Percentiles rank a stretch among this genome's conserved stretches.
These are phyloP conservation scores for Bolborhynchus lineola DNA, from an alignment of 2,113 vertebrate species.

Conservation along the genomic window DNA sequence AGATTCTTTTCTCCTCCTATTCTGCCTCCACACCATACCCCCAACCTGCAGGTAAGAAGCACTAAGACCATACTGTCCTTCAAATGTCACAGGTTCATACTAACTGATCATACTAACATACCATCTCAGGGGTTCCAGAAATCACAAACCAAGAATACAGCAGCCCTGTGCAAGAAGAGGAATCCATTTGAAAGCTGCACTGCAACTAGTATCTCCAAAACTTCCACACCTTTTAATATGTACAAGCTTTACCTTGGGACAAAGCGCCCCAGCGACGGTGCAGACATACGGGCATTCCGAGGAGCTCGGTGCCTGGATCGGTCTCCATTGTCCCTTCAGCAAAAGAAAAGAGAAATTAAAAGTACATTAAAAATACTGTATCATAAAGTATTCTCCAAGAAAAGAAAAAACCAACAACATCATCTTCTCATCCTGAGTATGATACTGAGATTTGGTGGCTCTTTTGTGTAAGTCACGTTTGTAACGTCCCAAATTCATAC, in stretches of 20 bases:
- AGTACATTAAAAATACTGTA: neutral
- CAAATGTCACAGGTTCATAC: neutral
- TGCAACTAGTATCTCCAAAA: neutral
- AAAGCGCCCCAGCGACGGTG: constrained; percentile 93
- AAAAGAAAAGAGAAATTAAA: constrained; percentile 7
- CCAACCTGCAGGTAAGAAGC: neutral
- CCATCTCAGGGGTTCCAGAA: neutral
- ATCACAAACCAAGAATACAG: neutral
- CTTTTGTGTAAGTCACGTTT: neutral
- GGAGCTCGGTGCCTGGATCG: constrained; percentile 92
- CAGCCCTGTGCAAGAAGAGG: neutral
- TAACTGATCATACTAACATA: neutral
- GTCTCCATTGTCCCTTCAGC: constrained; percentile 89
- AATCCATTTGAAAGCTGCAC: neutral
- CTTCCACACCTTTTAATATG: neutral
- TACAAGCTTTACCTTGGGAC: constrained; percentile 85
- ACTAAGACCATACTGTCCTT: neutral
- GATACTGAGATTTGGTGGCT: neutral
- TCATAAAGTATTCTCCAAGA: neutral
- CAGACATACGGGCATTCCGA: constrained; percentile 95
- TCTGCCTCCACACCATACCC: neutral
- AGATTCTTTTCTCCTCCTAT: neutral
- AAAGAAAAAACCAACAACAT: neutral
- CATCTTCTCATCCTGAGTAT: neutral
- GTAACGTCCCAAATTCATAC: neutral